Evolutionary conservation across 2,888 invertebrate species (phyloP).

Genomic region (Dynastes hyllus): DNA sequence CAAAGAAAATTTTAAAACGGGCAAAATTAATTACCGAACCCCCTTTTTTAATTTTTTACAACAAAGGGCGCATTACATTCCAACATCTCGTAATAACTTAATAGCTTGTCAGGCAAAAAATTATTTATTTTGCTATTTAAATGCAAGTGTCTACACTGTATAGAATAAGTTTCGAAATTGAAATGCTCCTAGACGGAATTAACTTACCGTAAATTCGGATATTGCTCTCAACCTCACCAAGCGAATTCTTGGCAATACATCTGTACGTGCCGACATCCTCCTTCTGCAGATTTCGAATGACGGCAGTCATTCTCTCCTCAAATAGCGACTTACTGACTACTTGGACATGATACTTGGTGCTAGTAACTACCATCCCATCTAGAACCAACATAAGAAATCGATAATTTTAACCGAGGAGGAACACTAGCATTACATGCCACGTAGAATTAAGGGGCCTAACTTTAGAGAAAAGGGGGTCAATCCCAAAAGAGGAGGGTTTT

Average conservation of each 20-base stretch:
- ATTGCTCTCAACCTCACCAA: conserved; percentile 91
- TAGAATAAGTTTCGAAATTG: too few species aligned
- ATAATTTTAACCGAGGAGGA: conserved; percentile 28
- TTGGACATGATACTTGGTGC: conserved; percentile 85
- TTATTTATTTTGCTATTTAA: too few species aligned
- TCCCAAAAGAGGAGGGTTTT: too few species aligned
- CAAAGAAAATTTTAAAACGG: too few species aligned
- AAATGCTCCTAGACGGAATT: not conserved
- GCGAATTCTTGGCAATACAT: conserved; percentile 90
- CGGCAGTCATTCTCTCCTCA: conserved; percentile 87
- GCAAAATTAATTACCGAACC: too few species aligned
- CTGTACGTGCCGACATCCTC: conserved; percentile 88
- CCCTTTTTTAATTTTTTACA: too few species aligned
- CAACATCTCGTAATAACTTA: too few species aligned
- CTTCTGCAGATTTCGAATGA: conserved; percentile 82
- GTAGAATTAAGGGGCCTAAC: not conserved
- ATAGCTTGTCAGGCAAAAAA: too few species aligned
- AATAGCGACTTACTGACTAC: conserved; percentile 82
- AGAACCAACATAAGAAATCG: conserved; percentile 62
- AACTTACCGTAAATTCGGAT: conserved; percentile 89
- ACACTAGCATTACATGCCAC: not conserved
- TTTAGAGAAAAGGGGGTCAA: too few species aligned
- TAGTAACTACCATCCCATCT: conserved; percentile 90
- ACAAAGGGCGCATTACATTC: too few species aligned
- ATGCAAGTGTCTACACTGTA: not conserved